Evolutionary conservation across 2,113 vertebrate genomes (phyloP), one percentile per base, ranked within the genome.

Genomic region (rat (Rattus norvegicus)): DNA sequence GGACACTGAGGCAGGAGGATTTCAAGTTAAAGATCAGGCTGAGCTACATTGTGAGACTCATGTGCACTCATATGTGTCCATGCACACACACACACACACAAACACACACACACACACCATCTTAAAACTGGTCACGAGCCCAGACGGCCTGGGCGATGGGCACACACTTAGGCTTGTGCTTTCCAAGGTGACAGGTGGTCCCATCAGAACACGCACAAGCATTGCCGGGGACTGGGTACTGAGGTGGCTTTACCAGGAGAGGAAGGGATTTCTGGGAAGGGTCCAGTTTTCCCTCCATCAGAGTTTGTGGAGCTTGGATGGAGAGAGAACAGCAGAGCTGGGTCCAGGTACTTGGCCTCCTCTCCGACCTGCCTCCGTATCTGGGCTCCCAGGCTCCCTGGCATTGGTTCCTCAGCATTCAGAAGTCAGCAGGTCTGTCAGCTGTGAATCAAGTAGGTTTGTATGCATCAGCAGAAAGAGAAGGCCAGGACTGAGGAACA

Each of bases 211-310:
- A 97, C 4, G 28, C 13, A 67, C 49, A 7, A 1, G 36, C 43
- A 49, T 95, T 90, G 86, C 85, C 93, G 95, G 84, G 70, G 54
- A 39, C 56, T n/a, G 61, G 65, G 59, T 86, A 56, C 59, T 43
- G 61, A 22, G 39, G 47, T 67, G 10, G 2, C 26, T 47, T 84
- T 80, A 88, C 5, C 56, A 65, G 70, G 24, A 72, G 73, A 88
- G 17, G 2, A 36, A 33, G 63, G 17, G 76, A 75, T 11, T 75
- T 33, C 85, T 77, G 63, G 63, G 92, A n/a, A 28, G 63, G 54
- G 67, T 39, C 87, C 75, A 19, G 11, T 59, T 56, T 9, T 28
- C 61, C 59, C 6, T 63, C 65, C 65, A 26, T 39, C 43, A 73
- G 86, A 84, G 43, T 30, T 19, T 52, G 75, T 47, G 22, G 26